Percentiles rank a stretch among this genome's conserved stretches.
phyloP scores from a whole-genome alignment of 1,140 invertebrate species.

The Diorhabda sublineata region DNA sequence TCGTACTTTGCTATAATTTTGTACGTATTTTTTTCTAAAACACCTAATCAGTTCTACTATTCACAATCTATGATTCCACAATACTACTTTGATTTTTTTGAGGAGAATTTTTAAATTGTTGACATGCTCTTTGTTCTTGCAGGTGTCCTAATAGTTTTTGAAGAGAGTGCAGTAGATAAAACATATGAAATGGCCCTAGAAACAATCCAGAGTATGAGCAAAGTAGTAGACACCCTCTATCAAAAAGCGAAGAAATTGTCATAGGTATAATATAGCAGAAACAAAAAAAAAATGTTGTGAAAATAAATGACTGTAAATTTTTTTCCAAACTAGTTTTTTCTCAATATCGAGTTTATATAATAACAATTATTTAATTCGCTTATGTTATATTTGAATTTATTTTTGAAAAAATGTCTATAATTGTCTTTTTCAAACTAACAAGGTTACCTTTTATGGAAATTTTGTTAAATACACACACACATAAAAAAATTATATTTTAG shows the following conservation, averaged over 20 bases:
- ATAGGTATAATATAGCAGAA: constrained; percentile 54
- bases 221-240: constrained; percentile 97
- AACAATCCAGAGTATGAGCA: constrained; percentile 97
- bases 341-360: constrained; percentile 19
- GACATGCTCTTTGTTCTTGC: constrained; percentile 23
- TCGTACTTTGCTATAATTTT: too few relatives aligned
- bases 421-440: too few relatives aligned
- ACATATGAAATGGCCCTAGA: constrained; percentile 96
- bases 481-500: too few relatives aligned
- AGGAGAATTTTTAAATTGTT: too few relatives aligned
- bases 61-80: too few relatives aligned
- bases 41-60: too few relatives aligned
- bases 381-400: neutral
- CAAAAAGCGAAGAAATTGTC: constrained; percentile 98
- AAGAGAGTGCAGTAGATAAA: constrained; percentile 90
- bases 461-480: too few relatives aligned
- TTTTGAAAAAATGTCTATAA: too few relatives aligned
- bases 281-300: constrained; percentile 21
- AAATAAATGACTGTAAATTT: constrained; percentile 38
- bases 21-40: too few relatives aligned
- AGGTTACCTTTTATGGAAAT: too few relatives aligned
- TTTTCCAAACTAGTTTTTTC: constrained; percentile 27
- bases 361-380: neutral
- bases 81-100: too few relatives aligned
- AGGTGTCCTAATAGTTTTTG: constrained; percentile 92